phyloP scores from a whole-genome alignment of 2,797 vertebrate genomes.

The Amblyopsis hoosieri region DNA sequence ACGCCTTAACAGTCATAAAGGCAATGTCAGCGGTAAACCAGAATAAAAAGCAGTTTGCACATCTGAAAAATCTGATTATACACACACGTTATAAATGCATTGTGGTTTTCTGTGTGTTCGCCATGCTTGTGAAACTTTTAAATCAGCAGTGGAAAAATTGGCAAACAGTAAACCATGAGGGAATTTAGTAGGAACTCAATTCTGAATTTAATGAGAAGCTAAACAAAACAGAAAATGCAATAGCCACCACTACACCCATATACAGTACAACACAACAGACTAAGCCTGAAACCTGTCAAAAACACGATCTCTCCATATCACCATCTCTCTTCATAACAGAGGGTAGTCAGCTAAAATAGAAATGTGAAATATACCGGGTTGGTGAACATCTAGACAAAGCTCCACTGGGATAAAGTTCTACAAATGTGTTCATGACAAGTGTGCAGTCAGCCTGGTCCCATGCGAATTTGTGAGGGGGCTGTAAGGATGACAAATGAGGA shows the following conservation, averaged over 20 bases:
- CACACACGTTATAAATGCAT: not conserved
- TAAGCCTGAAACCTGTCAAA: not conserved
- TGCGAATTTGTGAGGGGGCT: slow-evolving; percentile 57
- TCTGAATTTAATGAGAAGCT: too few relatives aligned
- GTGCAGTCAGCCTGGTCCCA: slow-evolving; percentile 48
- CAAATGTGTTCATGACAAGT: slow-evolving; percentile 42
- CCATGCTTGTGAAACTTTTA: slow-evolving; percentile 1
- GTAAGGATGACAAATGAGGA: slow-evolving; percentile 69
- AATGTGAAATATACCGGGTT: not conserved
- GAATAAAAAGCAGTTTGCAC: slow-evolving; percentile 2
- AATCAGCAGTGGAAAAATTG: not conserved
- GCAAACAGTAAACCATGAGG: too few relatives aligned
- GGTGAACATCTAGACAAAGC: slow-evolving; percentile 19
- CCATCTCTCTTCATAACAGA: not conserved
- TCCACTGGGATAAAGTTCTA: slow-evolving; percentile 41
- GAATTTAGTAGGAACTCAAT: too few relatives aligned
- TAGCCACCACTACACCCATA: not conserved
- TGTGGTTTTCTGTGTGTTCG: not conserved
- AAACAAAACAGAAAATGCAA: not conserved
- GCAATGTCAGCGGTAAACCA: not conserved
- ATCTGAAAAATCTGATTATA: slow-evolving; percentile 6
- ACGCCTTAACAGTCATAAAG: too few relatives aligned
- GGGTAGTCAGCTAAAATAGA: slow-evolving; percentile 2
- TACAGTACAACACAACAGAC: not conserved
- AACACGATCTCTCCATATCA: not conserved